Percentiles rank a stretch among this genome's conserved stretches.
phyloP scores from a whole-genome alignment of 2,113 vertebrate genomes.

The Cryptotis parvus region DNA sequence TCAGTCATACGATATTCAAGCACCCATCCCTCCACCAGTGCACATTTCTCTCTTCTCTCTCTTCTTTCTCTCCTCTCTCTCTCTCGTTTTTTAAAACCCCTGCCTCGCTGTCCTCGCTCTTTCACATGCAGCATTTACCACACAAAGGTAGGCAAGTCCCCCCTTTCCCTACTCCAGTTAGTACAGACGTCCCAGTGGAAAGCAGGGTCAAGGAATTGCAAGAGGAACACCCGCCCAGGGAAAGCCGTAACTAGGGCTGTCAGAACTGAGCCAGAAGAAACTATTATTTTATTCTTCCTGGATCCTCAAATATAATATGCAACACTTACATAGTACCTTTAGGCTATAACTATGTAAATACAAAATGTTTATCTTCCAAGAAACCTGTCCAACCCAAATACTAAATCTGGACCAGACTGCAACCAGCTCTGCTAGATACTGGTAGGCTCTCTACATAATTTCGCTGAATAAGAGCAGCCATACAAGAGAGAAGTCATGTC shows the following conservation, averaged over 20 bases:
- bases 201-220: background rate
- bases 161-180: background rate
- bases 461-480: no score
- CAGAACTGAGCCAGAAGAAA: slow-evolving; percentile 5
- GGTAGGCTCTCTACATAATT: background rate
- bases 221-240: background rate
- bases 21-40: no score
- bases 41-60: no score
- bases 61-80: no score
- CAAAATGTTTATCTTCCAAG: slow-evolving; percentile 18
- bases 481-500: background rate
- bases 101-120: no score
- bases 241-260: background rate
- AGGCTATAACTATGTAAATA: slow-evolving; percentile 22
- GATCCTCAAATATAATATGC: slow-evolving; percentile 5
- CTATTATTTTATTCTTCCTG: background rate
- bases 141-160: background rate
- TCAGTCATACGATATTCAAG: no score
- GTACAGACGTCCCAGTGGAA: background rate
- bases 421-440: background rate
- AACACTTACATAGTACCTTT: background rate
- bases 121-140: background rate
- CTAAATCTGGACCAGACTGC: background rate
- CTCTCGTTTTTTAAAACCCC: no score
- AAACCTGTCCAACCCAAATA: slow-evolving; percentile 16